Percentiles rank a stretch among this genome's conserved stretches.
Conservation (phyloP, 92 coral and sea anemone genomes). For the Palythoa grandiflora region DNA sequence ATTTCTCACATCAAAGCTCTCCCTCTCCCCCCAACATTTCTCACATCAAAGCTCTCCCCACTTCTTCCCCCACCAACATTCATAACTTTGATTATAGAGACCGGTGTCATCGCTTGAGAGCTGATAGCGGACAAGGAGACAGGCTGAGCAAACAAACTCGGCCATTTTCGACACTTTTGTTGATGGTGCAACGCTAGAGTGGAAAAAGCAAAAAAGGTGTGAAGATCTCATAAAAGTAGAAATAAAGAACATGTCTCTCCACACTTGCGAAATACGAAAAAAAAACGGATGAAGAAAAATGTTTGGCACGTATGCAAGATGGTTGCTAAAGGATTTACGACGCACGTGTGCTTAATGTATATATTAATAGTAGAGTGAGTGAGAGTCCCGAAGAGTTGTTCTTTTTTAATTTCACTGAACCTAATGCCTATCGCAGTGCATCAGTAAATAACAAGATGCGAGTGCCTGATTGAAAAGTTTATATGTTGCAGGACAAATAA, state of each 20-base stretch:
- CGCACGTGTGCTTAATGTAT: constrained; percentile 26
- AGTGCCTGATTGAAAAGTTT: constrained; percentile 10
- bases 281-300: constrained; percentile 50
- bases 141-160: constrained; percentile 19
- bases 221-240: constrained; percentile 22
- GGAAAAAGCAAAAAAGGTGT: constrained; percentile 40
- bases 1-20: too few relatives aligned
- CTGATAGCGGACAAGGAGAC: constrained; percentile 30
- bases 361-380: constrained; percentile 20
- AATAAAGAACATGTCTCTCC: not conserved
- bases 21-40: too few relatives aligned
- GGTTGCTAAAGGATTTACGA: constrained; percentile 44
- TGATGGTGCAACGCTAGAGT: constrained; percentile 51
- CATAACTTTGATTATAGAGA: not conserved
- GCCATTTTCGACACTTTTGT: constrained; percentile 48
- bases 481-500: constrained; percentile 16
- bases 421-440: too few relatives aligned
- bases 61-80: too few relatives aligned
- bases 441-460: not conserved
- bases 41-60: too few relatives aligned
- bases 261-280: constrained; percentile 51
- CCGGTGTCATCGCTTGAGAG: constrained; percentile 21
- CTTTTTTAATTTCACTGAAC: not conserved
- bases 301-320: constrained; percentile 5
- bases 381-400: not conserved